phyloP scores from a whole-genome alignment of 2,113 vertebrate genomes.

The Oryzias woworae region DNA sequence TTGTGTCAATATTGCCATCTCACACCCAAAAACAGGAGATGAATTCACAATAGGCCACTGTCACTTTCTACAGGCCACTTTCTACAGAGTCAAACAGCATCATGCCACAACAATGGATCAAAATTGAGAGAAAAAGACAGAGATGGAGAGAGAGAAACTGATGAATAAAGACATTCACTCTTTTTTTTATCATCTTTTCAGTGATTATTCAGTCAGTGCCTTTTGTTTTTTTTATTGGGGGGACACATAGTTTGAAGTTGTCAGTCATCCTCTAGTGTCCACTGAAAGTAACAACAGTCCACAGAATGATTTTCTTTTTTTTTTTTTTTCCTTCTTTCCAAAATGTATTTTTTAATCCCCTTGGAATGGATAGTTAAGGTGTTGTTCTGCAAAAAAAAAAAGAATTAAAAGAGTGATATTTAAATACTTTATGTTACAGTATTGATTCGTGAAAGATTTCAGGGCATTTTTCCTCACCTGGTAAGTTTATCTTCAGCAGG shows the following conservation, averaged over 20 bases:
- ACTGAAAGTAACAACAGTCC: slow-evolving; percentile 14
- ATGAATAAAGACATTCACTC: slow-evolving; percentile 64
- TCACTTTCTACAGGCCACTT: slow-evolving; percentile 71
- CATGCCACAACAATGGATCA: slow-evolving; percentile 75
- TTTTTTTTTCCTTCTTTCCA: slow-evolving; percentile 41
- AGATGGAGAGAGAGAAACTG: slow-evolving; percentile 35
- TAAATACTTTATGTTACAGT: slow-evolving; percentile 13
- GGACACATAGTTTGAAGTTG: slow-evolving; percentile 40
- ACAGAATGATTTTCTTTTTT: slow-evolving; percentile 34
- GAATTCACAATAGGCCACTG: slow-evolving; percentile 66
- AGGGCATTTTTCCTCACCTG: slow-evolving; percentile 63
- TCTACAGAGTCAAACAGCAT: slow-evolving; percentile 73
- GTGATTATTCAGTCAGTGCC: slow-evolving; percentile 63
- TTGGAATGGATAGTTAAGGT: slow-evolving; percentile 17
- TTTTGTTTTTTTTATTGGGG: slow-evolving; percentile 52
- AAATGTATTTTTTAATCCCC: slow-evolving; percentile 27
- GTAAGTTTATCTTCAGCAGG: slow-evolving; percentile 84
- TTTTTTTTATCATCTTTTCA: slow-evolving; percentile 59
- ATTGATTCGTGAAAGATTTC: slow-evolving; percentile 2
- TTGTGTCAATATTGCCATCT: slow-evolving; percentile 65
- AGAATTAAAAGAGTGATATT: slow-evolving; percentile 14
- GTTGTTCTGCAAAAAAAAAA: slow-evolving; percentile 36
- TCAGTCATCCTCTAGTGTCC: slow-evolving; percentile 58
- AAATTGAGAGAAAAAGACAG: slow-evolving; percentile 32
- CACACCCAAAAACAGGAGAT: slow-evolving; percentile 63